phyloP scores from a whole-genome alignment of 2,113 vertebrate genomes.

The Ptilonorhynchus violaceus region DNA sequence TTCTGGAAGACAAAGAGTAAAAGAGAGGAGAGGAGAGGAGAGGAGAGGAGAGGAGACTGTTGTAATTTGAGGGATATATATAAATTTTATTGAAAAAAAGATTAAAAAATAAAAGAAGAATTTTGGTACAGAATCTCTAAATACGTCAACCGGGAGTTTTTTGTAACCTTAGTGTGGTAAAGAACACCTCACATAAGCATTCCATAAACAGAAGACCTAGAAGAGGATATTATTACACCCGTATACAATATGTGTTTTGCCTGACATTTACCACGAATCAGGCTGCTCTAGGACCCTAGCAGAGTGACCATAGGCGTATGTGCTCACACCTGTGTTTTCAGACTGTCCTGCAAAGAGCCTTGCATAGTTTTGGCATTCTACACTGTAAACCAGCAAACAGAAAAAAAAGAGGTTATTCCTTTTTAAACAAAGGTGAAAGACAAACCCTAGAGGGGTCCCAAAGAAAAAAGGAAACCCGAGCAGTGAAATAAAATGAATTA shows the following conservation, averaged over 20 bases:
- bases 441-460: background rate
- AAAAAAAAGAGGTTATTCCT: background rate
- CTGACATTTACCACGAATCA: background rate
- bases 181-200: background rate
- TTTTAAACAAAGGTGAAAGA: background rate
- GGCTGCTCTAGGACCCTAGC: background rate
- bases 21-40: too few species aligned
- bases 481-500: background rate
- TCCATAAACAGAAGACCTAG: background rate
- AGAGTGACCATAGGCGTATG: background rate
- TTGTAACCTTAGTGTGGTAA: background rate
- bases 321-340: background rate
- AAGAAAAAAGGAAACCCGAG: background rate
- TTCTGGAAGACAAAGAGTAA: too few species aligned
- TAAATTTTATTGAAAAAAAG: background rate
- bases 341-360: background rate
- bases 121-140: background rate
- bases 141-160: rapidly evolving
- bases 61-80: background rate
- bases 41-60: too few species aligned
- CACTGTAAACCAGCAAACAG: background rate
- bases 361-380: background rate
- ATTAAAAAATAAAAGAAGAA: background rate
- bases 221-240: background rate
- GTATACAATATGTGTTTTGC: background rate